phyloP scores from a whole-genome alignment of 2,797 vertebrate species.

The Jordanella pulchra region DNA sequence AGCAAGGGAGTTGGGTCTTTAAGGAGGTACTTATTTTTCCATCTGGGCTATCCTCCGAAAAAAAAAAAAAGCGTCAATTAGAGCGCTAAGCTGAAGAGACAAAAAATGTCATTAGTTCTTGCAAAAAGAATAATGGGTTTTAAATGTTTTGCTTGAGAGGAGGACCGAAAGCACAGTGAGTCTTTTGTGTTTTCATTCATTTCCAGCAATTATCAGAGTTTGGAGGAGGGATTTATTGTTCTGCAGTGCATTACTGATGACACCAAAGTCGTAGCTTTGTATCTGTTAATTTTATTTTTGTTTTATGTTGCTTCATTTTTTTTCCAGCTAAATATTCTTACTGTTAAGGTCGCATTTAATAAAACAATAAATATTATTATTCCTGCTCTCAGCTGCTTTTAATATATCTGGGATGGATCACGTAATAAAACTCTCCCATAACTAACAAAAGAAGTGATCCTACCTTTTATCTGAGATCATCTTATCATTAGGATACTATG shows the following conservation, averaged over 20 bases:
- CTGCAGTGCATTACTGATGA: slow-evolving; percentile 51
- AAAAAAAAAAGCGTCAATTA: slow-evolving; percentile 83
- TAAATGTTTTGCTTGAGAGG: slow-evolving; percentile 81
- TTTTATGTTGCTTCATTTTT: neutral
- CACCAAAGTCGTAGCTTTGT: slow-evolving; percentile 46
- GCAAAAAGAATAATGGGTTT: slow-evolving; percentile 85
- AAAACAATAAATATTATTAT: slow-evolving; percentile 4
- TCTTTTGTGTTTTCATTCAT: slow-evolving; percentile 74
- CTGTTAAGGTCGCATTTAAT: neutral
- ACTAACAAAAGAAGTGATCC: neutral
- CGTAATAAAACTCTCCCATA: slow-evolving; percentile 6
- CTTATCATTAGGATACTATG: neutral
- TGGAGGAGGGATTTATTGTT: slow-evolving; percentile 65
- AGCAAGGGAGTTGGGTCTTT: slow-evolving; percentile 83
- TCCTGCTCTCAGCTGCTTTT: neutral
- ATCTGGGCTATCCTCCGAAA: slow-evolving; percentile 85
- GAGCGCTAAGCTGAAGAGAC: slow-evolving; percentile 85
- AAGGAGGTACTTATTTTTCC: slow-evolving; percentile 85
- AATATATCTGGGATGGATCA: slow-evolving; percentile 13
- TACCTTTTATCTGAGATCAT: neutral
- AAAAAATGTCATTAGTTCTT: slow-evolving; percentile 85
- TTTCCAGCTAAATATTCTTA: neutral
- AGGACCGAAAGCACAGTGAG: slow-evolving; percentile 69
- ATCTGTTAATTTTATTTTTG: slow-evolving; percentile 38
- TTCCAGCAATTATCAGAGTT: slow-evolving; percentile 74